These are phyloP conservation scores for mouse (Mus musculus) DNA, from an alignment of 2,113 vertebrate genomes.

Conservation along the genomic window GRCm39 chr2:134443001-134443500, in stretches of 20 bases:
- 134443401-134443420: background rate
- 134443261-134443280: conserved; percentile 22
- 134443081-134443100: background rate
- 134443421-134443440: background rate
- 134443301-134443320: conserved; percentile 34
- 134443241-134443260: background rate
- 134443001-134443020: conserved; percentile 4
- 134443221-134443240: conserved; percentile 2
- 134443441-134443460: background rate
- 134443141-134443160: background rate
- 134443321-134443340: background rate
- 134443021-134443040: conserved; percentile 31
- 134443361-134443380: background rate
- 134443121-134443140: background rate
- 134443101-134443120: background rate
- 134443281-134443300: conserved; percentile 10
- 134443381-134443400: conserved; percentile 3
- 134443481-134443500: background rate
- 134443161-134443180: background rate
- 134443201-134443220: conserved; percentile 17
- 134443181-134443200: background rate
- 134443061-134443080: background rate
- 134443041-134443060: background rate
- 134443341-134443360: background rate
- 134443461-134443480: background rate